Percentiles rank a stretch among this genome's conserved stretches.
Conservation (phyloP, 2,113 vertebrate genomes). For the Anseranas semipalmata region DNA sequence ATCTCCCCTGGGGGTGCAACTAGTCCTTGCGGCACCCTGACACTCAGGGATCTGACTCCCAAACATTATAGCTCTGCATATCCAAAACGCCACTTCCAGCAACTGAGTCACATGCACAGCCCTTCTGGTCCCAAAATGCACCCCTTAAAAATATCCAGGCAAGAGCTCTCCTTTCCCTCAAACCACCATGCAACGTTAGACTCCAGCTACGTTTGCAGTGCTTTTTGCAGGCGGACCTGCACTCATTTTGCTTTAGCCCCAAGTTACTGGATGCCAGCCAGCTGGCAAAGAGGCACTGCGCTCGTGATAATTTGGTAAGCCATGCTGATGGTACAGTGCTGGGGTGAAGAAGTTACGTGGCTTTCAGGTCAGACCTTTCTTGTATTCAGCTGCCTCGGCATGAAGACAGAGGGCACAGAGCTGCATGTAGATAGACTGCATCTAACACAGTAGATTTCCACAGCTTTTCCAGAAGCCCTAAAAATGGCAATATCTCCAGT, state of each 20-base stretch:
- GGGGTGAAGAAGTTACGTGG: background rate
- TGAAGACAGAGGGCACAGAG: background rate
- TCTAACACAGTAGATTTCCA: background rate
- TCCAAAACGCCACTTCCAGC: background rate
- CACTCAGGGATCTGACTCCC: background rate
- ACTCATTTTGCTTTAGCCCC: background rate
- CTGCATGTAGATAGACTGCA: background rate
- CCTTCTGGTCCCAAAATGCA: background rate
- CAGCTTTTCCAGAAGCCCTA: background rate
- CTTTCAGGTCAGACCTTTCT: background rate
- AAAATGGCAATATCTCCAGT: background rate
- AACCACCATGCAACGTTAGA: background rate
- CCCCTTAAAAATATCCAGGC: background rate
- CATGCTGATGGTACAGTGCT: background rate
- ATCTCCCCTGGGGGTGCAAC: background rate
- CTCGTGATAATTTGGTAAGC: background rate
- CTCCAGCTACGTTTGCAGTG: background rate
- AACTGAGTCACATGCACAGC: background rate
- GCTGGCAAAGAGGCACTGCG: rapidly evolving
- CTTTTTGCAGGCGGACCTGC: background rate
- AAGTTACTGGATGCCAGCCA: background rate
- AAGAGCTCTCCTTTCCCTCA: background rate
- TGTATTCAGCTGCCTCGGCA: background rate
- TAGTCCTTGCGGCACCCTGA: background rate
- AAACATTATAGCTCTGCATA: background rate